Evolutionary conservation across 2,888 invertebrate species (phyloP).

Genomic region (Eretmocerus hayati): DNA sequence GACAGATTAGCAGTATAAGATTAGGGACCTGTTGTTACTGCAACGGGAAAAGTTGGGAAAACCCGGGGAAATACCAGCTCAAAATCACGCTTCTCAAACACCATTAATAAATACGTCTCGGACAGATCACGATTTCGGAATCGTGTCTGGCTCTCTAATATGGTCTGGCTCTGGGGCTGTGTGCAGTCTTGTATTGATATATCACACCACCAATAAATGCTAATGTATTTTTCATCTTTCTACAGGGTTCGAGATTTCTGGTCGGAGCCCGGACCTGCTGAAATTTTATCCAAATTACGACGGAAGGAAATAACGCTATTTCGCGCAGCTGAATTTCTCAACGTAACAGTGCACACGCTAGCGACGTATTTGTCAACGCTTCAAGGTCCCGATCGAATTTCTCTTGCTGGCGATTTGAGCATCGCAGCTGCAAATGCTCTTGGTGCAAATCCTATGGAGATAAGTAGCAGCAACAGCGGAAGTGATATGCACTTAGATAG

Average conservation of each 20-base stretch:
- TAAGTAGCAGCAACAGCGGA: constrained; percentile 15
- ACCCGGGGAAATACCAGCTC: too few relatives aligned
- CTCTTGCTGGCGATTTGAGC: constrained; percentile 46
- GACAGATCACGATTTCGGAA: too few relatives aligned
- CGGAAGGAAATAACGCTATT: constrained; percentile 66
- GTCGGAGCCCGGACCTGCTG: constrained; percentile 71
- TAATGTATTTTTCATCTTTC: too few relatives aligned
- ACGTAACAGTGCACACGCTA: constrained; percentile 67
- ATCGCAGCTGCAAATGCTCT: constrained; percentile 31
- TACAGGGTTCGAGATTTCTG: constrained; percentile 64
- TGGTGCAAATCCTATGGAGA: constrained; percentile 5
- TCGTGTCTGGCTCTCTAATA: too few relatives aligned
- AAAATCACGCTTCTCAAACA: too few relatives aligned
- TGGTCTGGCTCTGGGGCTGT: too few relatives aligned
- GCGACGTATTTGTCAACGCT: constrained; percentile 63
- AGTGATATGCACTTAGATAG: constrained; percentile 46
- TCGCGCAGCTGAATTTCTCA: constrained; percentile 67
- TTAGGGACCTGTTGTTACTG: too few relatives aligned
- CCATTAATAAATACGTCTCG: too few relatives aligned
- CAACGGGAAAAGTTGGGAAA: too few relatives aligned
- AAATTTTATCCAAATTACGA: constrained; percentile 63
- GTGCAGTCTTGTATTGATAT: too few relatives aligned
- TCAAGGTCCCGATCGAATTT: constrained; percentile 50
- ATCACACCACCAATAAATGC: too few relatives aligned
- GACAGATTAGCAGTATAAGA: too few relatives aligned